Percentiles rank a stretch among this genome's conserved stretches.
Evolutionary conservation across 2,888 invertebrate genomes (phyloP).

Genomic region (Cantharis rustica): DNA sequence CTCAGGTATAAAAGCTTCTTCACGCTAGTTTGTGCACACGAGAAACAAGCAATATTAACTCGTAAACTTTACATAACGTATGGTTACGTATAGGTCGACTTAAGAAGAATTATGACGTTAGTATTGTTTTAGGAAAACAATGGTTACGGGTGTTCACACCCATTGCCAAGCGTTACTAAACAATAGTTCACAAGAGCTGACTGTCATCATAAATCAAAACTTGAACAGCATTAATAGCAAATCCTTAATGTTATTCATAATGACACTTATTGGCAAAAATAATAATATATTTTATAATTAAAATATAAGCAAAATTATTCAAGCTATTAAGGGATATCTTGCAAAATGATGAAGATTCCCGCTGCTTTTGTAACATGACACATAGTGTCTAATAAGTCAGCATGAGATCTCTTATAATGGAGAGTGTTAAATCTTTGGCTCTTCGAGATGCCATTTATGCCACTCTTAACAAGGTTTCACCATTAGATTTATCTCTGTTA

Average conservation of each 20-base stretch:
- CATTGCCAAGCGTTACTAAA: conserved; percentile 49
- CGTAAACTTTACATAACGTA: conserved; percentile 43
- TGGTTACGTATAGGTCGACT: conserved; percentile 46
- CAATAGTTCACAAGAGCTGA: conserved; percentile 46
- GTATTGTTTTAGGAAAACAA: conserved; percentile 51
- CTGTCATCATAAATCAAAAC: conserved; percentile 49
- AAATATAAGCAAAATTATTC: conserved; percentile 29
- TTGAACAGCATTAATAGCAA: conserved; percentile 35
- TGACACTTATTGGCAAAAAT: conserved; percentile 20
- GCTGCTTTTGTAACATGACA: conserved; percentile 21
- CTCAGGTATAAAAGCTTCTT: conserved; percentile 22
- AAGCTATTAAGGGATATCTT: conserved; percentile 19
- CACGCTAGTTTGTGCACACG: conserved; percentile 30
- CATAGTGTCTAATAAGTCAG: conserved; percentile 26
- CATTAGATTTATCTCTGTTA: conserved; percentile 58
- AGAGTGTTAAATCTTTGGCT: conserved; percentile 30
- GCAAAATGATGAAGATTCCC: conserved; percentile 23
- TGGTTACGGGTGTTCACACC: conserved; percentile 50
- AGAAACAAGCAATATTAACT: conserved; percentile 45
- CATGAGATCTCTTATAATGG: conserved; percentile 21
- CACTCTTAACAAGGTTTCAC: conserved; percentile 55
- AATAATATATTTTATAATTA: conserved; percentile 25
- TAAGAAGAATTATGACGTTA: conserved; percentile 51
- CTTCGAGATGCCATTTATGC: conserved; percentile 51
- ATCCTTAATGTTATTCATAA: conserved; percentile 32